phyloP scores from a whole-genome alignment of 2,797 vertebrate genomes.

The Scolopax bukidnonensis region DNA sequence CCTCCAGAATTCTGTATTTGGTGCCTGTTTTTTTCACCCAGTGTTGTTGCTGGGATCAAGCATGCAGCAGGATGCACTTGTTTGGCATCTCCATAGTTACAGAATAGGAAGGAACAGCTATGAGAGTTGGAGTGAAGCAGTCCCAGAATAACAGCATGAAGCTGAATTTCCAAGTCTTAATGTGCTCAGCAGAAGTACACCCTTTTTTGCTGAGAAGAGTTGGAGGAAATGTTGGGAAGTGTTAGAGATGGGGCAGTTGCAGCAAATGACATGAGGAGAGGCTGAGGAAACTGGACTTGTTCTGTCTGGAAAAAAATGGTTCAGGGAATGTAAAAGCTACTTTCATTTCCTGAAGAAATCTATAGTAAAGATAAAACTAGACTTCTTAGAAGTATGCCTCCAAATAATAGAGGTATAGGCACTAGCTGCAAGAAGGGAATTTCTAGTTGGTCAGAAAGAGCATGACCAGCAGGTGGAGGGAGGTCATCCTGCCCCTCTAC shows the following conservation, averaged over 20 bases:
- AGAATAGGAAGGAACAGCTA: background rate
- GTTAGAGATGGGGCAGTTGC: background rate
- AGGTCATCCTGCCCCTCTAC: too few relatives aligned
- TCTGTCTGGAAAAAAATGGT: background rate
- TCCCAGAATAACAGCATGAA: background rate
- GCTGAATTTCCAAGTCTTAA: background rate
- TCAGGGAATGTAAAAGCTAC: background rate
- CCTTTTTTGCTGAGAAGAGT: background rate
- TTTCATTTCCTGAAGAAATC: background rate
- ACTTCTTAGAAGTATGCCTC: background rate
- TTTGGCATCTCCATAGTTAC: background rate
- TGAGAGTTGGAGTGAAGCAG: background rate
- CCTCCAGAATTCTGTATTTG: background rate
- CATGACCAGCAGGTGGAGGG: too few relatives aligned
- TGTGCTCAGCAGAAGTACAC: background rate
- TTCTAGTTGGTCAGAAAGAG: background rate
- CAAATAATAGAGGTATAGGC: background rate
- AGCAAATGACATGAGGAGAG: background rate
- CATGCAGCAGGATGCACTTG: background rate
- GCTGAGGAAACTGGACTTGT: background rate
- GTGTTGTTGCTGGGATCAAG: background rate
- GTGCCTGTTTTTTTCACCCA: background rate
- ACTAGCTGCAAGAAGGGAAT: background rate
- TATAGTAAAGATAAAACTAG: background rate
- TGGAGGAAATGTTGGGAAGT: background rate